phyloP scores from a whole-genome alignment of 2,888 invertebrate species.

The Agriopis marginaria region DNA sequence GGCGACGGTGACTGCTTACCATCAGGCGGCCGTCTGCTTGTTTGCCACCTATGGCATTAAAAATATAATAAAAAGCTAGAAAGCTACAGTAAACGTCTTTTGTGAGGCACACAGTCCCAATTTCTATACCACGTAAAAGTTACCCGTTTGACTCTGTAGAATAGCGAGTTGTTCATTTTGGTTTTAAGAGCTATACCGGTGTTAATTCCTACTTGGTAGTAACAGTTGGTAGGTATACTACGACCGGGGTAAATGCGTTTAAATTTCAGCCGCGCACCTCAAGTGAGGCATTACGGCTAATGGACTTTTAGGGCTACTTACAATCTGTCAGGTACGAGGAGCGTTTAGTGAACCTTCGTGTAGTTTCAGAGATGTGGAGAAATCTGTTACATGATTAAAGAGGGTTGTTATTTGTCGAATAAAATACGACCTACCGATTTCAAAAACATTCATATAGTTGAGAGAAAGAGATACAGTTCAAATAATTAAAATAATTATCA shows the following conservation, averaged over 20 bases:
- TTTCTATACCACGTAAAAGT: background rate
- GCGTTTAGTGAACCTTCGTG: slow-evolving; percentile 28
- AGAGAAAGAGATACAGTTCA: background rate
- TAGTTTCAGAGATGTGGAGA: slow-evolving; percentile 4
- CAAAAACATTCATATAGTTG: background rate
- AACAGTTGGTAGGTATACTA: slow-evolving; percentile 1
- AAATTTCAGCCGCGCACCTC: slow-evolving; percentile 44
- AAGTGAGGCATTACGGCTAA: slow-evolving; percentile 44
- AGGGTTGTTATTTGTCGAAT: background rate
- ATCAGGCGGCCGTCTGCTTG: too few species aligned
- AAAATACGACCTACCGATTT: background rate
- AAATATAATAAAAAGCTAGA: too few species aligned
- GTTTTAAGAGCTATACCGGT: background rate
- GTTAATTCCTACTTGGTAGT: background rate
- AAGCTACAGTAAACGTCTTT: too few species aligned
- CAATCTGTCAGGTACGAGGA: slow-evolving; percentile 40
- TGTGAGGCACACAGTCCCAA: too few species aligned
- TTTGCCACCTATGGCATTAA: too few species aligned
- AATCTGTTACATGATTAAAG: background rate
- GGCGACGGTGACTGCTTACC: too few species aligned
- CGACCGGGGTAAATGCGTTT: slow-evolving; percentile 38
- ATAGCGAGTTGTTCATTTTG: background rate
- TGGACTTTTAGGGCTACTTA: slow-evolving; percentile 46
- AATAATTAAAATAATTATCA: too few species aligned
- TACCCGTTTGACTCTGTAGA: background rate